These are phyloP conservation scores for Cephus spinipes DNA, from an alignment of 2,888 invertebrate species.

Conservation along the genomic window DNA sequence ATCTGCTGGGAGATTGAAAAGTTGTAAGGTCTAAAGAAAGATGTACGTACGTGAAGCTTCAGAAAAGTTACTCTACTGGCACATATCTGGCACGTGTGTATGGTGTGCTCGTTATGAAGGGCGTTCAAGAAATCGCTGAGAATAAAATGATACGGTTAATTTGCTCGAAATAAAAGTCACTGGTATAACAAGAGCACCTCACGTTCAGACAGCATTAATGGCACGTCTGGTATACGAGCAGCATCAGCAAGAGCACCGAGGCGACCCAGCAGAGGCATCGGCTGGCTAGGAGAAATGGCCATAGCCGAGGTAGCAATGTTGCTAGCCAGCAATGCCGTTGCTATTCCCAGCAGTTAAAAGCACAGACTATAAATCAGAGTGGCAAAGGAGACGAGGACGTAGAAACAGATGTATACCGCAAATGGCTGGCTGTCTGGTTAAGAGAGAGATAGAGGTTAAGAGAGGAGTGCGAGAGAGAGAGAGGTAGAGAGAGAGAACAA, in stretches of 20 bases:
- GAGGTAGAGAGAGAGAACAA: constrained; percentile 24
- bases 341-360: constrained; percentile 42
- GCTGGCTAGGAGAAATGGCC: neutral
- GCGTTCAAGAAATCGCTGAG: neutral
- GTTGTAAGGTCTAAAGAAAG: neutral
- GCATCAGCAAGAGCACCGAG: neutral
- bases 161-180: constrained; percentile 19
- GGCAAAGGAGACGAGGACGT: constrained; percentile 40
- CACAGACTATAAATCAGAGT: constrained; percentile 46
- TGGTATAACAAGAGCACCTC: neutral
- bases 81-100: neutral
- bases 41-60: neutral
- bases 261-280: neutral
- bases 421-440: constrained; percentile 38
- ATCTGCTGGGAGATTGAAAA: too few species aligned
- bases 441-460: neutral
- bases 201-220: neutral
- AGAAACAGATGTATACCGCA: constrained; percentile 51
- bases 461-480: constrained; percentile 15
- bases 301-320: neutral
- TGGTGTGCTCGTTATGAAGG: neutral
- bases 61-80: neutral
- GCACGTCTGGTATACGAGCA: neutral
- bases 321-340: constrained; percentile 18
- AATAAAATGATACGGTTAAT: constrained; percentile 1